Evolutionary conservation across 2,888 invertebrate species (phyloP).

Genomic region (Leucoma salicis): DNA sequence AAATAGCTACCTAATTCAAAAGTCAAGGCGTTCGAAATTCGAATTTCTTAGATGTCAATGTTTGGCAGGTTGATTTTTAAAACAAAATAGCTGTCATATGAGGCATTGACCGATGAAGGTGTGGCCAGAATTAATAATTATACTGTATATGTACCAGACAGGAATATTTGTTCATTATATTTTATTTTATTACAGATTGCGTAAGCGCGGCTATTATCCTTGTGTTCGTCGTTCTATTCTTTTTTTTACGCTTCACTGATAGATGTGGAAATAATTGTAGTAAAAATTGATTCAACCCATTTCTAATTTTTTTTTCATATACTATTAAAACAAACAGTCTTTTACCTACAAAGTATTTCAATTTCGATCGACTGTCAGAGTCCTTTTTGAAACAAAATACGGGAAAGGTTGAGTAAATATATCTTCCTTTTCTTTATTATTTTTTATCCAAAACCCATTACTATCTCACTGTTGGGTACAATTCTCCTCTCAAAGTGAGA

Average conservation of each 20-base stretch:
- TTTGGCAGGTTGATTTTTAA: slow-evolving; percentile 31
- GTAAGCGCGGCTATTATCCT: neutral
- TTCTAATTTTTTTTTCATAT: too few species aligned
- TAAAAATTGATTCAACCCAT: too few species aligned
- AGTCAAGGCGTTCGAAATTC: slow-evolving; percentile 30
- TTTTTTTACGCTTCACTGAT: neutral
- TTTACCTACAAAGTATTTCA: too few species aligned
- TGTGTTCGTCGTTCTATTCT: neutral
- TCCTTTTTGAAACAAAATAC: too few species aligned
- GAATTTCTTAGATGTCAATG: slow-evolving; percentile 31
- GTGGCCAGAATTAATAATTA: slow-evolving; percentile 38
- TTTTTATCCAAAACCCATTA: too few species aligned
- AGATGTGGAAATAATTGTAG: too few species aligned
- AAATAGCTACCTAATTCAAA: slow-evolving; percentile 30
- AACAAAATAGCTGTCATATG: slow-evolving; percentile 24
- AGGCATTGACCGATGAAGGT: slow-evolving; percentile 37
- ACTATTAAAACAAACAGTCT: too few species aligned
- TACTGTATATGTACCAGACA: slow-evolving; percentile 1
- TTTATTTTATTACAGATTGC: slow-evolving; percentile 1
- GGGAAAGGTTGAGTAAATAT: too few species aligned
- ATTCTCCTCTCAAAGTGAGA: too few species aligned
- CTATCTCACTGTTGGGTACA: too few species aligned
- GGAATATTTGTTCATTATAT: slow-evolving; percentile 1
- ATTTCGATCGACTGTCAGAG: too few species aligned
- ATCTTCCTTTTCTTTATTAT: too few species aligned